phyloP scores from a whole-genome alignment of 2,113 vertebrate genomes.

The Laticauda colubrina region DNA sequence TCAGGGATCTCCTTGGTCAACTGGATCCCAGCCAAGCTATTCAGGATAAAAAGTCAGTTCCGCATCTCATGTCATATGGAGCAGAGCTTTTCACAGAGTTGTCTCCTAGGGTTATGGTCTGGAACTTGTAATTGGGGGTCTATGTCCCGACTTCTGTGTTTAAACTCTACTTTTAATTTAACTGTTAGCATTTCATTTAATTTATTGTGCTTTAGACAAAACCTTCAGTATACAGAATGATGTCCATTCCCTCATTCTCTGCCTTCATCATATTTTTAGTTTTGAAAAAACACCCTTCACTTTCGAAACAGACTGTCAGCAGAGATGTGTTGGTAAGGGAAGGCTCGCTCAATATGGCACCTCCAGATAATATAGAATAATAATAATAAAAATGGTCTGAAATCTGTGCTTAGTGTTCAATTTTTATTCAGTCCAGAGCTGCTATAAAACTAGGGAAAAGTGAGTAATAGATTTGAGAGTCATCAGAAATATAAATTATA shows the following conservation, averaged over 20 bases:
- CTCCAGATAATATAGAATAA: constrained; percentile 65
- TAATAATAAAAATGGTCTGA: constrained; percentile 61
- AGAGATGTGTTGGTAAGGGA: constrained; percentile 54
- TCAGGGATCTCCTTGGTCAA: not conserved
- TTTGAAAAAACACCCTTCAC: constrained; percentile 31
- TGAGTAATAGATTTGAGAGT: constrained; percentile 78
- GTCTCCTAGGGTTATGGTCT: not conserved
- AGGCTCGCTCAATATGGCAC: constrained; percentile 57
- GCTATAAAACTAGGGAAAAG: constrained; percentile 71
- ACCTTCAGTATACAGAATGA: constrained; percentile 28
- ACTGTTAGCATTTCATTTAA: constrained; percentile 15
- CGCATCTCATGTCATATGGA: not conserved
- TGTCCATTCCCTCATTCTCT: not conserved
- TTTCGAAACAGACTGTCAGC: constrained; percentile 53
- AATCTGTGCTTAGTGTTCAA: constrained; percentile 67
- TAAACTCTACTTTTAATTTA: constrained; percentile 19
- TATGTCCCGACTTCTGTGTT: not conserved
- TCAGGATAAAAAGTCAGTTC: not conserved
- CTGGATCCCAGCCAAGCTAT: not conserved
- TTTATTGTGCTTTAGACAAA: not conserved
- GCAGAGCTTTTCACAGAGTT: not conserved
- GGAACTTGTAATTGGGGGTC: not conserved
- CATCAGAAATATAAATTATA: constrained; percentile 78
- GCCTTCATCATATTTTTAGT: constrained; percentile 10
- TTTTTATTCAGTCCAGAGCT: constrained; percentile 74